These are phyloP conservation scores for Penaeus monodon DNA, from an alignment of 2,888 invertebrate genomes.

Conservation along the genomic window DNA sequence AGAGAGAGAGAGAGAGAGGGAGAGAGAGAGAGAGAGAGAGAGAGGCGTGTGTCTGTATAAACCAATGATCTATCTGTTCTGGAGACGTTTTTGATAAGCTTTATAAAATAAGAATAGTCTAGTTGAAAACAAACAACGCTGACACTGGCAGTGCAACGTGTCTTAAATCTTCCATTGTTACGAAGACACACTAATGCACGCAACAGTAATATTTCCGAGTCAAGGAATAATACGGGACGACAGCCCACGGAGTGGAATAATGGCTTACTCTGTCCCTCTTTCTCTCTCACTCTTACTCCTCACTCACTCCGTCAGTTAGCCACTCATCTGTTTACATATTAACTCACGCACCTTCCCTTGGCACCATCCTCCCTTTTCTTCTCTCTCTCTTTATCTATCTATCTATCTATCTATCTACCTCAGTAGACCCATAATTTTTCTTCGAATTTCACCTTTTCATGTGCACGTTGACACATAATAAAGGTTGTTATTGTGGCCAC, in stretches of 20 bases:
- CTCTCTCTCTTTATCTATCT: background rate
- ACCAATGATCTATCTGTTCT: background rate
- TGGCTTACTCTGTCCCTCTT: background rate
- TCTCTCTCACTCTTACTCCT: background rate
- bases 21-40: slow-evolving; percentile 1
- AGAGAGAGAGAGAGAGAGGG: background rate
- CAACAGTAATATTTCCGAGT: no score
- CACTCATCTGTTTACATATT: background rate
- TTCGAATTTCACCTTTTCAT: no score
- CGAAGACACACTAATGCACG: no score
- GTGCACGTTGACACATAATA: no score
- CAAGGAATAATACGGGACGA: no score
- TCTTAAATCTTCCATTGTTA: no score
- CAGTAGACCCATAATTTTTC: no score
- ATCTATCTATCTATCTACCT: background rate
- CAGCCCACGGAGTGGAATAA: background rate
- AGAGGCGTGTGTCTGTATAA: background rate
- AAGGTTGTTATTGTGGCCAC: no score
- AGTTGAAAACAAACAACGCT: no score
- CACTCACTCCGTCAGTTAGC: background rate
- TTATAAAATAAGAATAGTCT: background rate
- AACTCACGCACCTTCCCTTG: background rate
- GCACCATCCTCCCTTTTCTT: background rate
- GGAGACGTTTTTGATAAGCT: background rate
- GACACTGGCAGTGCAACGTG: no score